Conservation (phyloP, 1,140 invertebrate genomes). For the Dysdera silvatica region DNA sequence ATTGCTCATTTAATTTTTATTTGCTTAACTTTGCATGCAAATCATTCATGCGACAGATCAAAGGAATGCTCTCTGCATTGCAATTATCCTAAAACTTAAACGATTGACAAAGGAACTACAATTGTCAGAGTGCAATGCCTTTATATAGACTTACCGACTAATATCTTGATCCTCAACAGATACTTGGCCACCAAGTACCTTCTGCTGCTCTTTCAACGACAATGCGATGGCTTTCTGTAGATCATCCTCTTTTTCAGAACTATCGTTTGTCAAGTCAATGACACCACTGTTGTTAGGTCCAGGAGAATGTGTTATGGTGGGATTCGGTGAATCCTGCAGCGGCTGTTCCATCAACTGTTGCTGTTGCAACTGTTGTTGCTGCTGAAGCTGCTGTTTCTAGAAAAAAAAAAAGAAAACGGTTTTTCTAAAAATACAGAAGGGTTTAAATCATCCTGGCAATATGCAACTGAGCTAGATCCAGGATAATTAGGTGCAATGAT, state of each 20-base stretch:
- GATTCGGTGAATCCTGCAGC: background rate
- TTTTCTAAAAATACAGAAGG: background rate
- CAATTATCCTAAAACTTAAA: no score
- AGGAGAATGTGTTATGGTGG: background rate
- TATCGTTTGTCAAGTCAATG: slow-evolving; percentile 43
- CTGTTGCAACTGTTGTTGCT: background rate
- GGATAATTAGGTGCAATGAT: no score
- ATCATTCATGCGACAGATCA: no score
- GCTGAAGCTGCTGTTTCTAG: background rate
- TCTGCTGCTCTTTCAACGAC: slow-evolving; percentile 28
- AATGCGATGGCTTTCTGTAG: slow-evolving; percentile 45
- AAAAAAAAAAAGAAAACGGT: background rate
- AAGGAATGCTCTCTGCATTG: no score
- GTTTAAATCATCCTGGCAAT: background rate
- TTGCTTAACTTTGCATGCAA: no score
- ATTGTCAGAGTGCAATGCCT: no score
- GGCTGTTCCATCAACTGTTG: background rate
- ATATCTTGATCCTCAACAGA: slow-evolving; percentile 31
- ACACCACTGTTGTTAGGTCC: slow-evolving; percentile 31
- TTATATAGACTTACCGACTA: slow-evolving; percentile 21
- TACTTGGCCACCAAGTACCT: slow-evolving; percentile 25
- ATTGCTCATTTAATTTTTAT: no score
- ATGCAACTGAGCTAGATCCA: no score
- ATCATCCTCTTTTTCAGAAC: slow-evolving; percentile 39
- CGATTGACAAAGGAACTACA: no score